Evolutionary conservation across 92 coral and sea anemone species (phyloP), one percentile per base, ranked within the genome.

Genomic region (Actinernus sp.): DNA sequence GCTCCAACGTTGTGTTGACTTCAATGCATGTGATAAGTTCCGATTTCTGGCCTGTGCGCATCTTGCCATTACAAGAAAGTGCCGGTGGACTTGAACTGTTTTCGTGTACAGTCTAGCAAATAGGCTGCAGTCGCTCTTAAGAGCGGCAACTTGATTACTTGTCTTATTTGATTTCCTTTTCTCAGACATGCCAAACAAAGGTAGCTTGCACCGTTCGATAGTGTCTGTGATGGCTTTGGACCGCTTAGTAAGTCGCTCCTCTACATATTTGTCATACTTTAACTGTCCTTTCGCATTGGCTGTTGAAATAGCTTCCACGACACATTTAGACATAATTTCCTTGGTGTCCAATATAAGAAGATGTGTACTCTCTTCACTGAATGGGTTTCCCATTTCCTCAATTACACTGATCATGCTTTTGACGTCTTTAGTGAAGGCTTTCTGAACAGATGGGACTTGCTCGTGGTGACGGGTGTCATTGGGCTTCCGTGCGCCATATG

Each of bases 91-190:
- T 30, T 1, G 58, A 19, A 54, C 62, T 57, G 26, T 81, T 81
- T 61, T 82, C 82, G 26, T 82, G 83, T 73, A 73, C 2, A 61
- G 63, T 4, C 73, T 24, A 28, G 74, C 59, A 25, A 62, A 80
- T 43, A 73, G 65, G 11, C 44, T 54, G 34, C 71, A 45, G 50
- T 81, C 63, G 24, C 27, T 58, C 28, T 67, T 79, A 1, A 79
- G 31, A 9, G 44, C 86, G 19, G 78, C 24, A 52, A 78, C 71
- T 73, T 58, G 59, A n/a, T 68, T 48, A 25, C 21, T 75, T 57
- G 51, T 60, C 55, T 82, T 82, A 37, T 70, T 60, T 18, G 11
- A 5, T 31, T 43, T 31, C 52, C 21, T 12, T 22, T 79, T 71
- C 9, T 61, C 71, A 7, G 29, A n/a, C 8, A 49, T 59, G 2